Percentiles rank a stretch among this genome's conserved stretches.
Evolutionary conservation across 2,797 vertebrate species (phyloP).

Genomic region (Chelmon rostratus): DNA sequence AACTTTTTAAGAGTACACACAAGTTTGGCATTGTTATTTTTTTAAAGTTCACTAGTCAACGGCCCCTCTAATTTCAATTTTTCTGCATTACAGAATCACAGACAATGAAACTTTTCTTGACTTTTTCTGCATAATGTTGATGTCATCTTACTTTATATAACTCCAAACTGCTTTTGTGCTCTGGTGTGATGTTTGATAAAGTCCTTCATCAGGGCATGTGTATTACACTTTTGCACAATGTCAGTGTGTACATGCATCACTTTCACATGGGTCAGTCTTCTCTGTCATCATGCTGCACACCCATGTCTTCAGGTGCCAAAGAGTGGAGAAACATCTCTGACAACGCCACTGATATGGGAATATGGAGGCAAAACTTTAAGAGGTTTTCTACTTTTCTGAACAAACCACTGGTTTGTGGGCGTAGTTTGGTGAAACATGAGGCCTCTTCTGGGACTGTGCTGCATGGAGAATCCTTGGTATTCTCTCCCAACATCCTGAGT

Average conservation of each 20-base stretch:
- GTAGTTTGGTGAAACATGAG: neutral
- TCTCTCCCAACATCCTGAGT: neutral
- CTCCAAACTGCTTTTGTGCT: neutral
- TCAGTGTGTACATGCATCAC: neutral
- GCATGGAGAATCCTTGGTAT: neutral
- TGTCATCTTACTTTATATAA: neutral
- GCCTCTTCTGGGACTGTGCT: neutral
- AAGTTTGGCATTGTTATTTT: neutral
- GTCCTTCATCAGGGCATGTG: neutral
- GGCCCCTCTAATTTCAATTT: neutral
- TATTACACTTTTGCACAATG: neutral
- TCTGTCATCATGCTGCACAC: neutral
- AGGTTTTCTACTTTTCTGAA: neutral
- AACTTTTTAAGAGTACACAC: neutral
- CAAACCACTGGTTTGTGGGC: slow-evolving; percentile 4
- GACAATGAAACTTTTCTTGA: neutral
- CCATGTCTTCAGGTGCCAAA: neutral
- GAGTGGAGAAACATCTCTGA: neutral
- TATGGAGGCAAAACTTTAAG: neutral
- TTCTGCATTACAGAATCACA: neutral
- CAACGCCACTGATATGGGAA: neutral
- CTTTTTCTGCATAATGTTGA: neutral
- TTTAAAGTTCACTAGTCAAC: neutral
- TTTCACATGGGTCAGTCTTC: neutral
- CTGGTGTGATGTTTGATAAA: neutral